These are phyloP conservation scores for Ceratoteleas bidentatus DNA, from an alignment of 1,140 invertebrate species.

Conservation along the genomic window DNA sequence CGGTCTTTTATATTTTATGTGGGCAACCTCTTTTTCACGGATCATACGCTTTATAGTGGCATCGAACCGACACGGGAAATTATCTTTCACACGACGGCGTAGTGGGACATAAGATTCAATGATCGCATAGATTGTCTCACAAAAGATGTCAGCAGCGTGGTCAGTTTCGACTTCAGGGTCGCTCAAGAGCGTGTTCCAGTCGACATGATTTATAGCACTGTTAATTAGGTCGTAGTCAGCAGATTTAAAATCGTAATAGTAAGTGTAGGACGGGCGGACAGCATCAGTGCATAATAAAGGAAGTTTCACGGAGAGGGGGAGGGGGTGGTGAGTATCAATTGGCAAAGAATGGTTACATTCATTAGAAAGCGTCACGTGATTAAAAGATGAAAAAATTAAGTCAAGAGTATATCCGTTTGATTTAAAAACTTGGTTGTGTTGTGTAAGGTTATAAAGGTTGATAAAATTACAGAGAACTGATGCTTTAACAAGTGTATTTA, in stretches of 20 bases:
- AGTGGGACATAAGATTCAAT: background rate
- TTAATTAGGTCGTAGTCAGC: background rate
- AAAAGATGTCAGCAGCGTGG: background rate
- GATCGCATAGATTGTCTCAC: background rate
- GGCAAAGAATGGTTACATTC: background rate
- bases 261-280: background rate
- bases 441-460: background rate
- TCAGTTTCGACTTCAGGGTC: background rate
- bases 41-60: background rate
- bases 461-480: too few relatives aligned
- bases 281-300: background rate
- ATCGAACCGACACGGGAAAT: background rate
- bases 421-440: too few relatives aligned
- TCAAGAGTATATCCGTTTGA: background rate
- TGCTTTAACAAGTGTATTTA: too few relatives aligned
- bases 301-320: background rate
- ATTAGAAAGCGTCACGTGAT: background rate
- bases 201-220: background rate
- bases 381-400: constrained; percentile 2
- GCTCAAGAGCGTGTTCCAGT: background rate
- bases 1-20: background rate
- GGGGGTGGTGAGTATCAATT: background rate
- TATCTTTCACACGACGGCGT: background rate
- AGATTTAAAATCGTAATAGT: background rate
- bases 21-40: background rate